Base-by-base conservation (phyloP, 2,797 vertebrate genomes). In the Hyperoplus lanceolatus region DNA sequence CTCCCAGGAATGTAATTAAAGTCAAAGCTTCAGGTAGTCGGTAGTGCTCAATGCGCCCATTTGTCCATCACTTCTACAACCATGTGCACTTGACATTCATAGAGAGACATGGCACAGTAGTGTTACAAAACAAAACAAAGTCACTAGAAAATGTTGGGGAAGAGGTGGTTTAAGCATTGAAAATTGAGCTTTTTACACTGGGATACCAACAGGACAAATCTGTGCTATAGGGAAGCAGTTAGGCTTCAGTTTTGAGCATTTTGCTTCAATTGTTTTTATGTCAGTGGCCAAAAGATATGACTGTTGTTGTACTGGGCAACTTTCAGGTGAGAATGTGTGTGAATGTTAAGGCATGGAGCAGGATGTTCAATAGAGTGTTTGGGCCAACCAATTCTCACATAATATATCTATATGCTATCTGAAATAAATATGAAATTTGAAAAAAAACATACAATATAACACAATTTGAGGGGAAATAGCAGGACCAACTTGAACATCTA, bases 1-100 rank as follows among this genome's bases (percentile, higher is more conserved):
- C 92, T 90, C 70, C 77, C 81, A 92, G 89, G 88, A 93, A 93
- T 92, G 89, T 82, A 92, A 93, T 92, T 90, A 91, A 91, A 91
- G 78, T 77, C 73, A 57, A 78, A 77, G 81, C 85, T 85, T 75
- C 83, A 77, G 71, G 83, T 87, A 49, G 75, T 82, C 70, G 51
- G 3, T 57, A 56, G 4, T 42, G 73, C 80, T 77, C 48, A 62
- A 36, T 63, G 48, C 29, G 5, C 3, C 62, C 55, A 43, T 56
- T 48, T 5, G 50, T 80, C 64, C 73, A 12, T 82, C 71, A 13
- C 55, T 50, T 73, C 75, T 5, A 8, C 64, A 36, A 60, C 11
- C 8, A 50, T 4, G 57, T 54, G 46, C 16, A 21, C 13, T 29
- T 29, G 29, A 58, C 14, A 58, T 41, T 10, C n/a, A 14, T 2